Evolutionary conservation across 1,140 invertebrate species (phyloP).

Genomic region (Oryzaephilus surinamensis): DNA sequence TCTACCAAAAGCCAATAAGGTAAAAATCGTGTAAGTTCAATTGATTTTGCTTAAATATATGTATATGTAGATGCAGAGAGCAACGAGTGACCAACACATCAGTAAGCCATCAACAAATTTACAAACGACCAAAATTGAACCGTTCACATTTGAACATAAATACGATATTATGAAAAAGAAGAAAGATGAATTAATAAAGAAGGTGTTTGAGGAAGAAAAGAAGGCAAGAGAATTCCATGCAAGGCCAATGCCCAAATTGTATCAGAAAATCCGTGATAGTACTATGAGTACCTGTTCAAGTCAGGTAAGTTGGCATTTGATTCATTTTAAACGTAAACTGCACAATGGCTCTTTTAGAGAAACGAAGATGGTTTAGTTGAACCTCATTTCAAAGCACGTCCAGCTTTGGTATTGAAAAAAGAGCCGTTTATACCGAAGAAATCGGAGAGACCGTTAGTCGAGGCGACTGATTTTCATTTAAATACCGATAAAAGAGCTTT

Average conservation of each 20-base stretch:
- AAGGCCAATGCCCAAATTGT: constrained; percentile 30
- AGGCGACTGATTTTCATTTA: constrained; percentile 36
- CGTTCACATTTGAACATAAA: constrained; percentile 45
- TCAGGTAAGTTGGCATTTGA: constrained; percentile 2
- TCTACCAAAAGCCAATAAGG: constrained; percentile 2
- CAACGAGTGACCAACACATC: too few relatives aligned
- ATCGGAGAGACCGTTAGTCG: constrained; percentile 11
- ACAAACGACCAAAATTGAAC: constrained; percentile 28
- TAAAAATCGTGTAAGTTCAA: background rate
- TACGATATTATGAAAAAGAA: constrained; percentile 34
- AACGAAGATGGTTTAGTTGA: constrained; percentile 7
- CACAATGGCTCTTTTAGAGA: constrained; percentile 7
- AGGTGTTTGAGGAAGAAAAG: constrained; percentile 36
- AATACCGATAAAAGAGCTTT: constrained; percentile 39
- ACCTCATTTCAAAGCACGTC: constrained; percentile 39
- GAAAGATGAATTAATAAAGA: constrained; percentile 41
- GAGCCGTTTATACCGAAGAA: constrained; percentile 42
- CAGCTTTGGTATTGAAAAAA: constrained; percentile 38
- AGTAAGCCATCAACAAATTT: constrained; percentile 4
- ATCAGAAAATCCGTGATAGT: background rate
- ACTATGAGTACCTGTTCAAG: background rate
- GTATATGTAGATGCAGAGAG: constrained; percentile 3
- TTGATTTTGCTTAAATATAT: background rate
- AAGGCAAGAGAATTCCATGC: constrained; percentile 37
- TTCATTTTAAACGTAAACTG: background rate